Evolutionary conservation across 92 coral and sea anemone species (phyloP).

Genomic region (Nematostella vectensis): DNA sequence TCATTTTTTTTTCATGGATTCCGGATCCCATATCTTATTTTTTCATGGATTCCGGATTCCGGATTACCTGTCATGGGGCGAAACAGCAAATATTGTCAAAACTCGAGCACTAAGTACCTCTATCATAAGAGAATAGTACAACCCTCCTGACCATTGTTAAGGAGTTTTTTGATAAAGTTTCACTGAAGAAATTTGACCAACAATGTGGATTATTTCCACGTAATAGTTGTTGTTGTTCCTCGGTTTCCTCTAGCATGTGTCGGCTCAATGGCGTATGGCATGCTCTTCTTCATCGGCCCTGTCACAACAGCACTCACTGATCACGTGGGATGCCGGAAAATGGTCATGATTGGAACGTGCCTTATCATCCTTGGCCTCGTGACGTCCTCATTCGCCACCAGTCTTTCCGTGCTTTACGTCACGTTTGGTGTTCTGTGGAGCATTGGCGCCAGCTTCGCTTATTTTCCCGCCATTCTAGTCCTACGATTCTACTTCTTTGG

Average conservation of each 20-base stretch:
- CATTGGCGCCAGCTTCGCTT: constrained; percentile 65
- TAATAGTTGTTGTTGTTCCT: too few species aligned
- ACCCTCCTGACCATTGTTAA: too few species aligned
- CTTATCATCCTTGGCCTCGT: constrained; percentile 36
- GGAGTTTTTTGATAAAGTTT: too few species aligned
- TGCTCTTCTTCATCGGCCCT: constrained; percentile 59
- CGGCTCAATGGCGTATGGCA: constrained; percentile 72
- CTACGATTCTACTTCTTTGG: constrained; percentile 55
- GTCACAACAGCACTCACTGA: constrained; percentile 47
- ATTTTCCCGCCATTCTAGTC: constrained; percentile 55
- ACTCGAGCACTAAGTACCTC: too few species aligned
- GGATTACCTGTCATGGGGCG: too few species aligned
- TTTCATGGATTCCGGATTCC: too few species aligned
- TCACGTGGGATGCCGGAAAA: constrained; percentile 69
- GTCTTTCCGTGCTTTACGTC: constrained; percentile 52
- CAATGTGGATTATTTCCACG: too few species aligned
- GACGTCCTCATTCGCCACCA: constrained; percentile 57
- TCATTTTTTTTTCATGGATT: too few species aligned
- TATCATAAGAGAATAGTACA: too few species aligned
- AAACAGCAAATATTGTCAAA: too few species aligned
- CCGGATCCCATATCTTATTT: too few species aligned
- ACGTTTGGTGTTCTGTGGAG: constrained; percentile 84
- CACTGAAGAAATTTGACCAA: too few species aligned
- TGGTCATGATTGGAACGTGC: constrained; percentile 58
- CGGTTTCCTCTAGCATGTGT: constrained; percentile 94